Evolutionary conservation across 2,888 invertebrate genomes (phyloP).

Genomic region (Didymodactylos carnosus): DNA sequence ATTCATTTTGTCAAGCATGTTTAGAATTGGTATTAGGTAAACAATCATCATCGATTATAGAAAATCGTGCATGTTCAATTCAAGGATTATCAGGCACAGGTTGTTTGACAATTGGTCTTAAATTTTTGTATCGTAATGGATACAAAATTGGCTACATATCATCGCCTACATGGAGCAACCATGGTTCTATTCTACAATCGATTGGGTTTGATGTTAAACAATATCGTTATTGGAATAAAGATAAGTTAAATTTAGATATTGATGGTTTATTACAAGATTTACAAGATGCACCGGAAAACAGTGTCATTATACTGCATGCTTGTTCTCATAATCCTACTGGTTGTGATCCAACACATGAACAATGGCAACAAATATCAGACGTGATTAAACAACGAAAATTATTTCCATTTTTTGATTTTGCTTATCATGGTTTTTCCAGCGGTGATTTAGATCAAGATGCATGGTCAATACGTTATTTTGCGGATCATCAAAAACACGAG

Average conservation of each 20-base stretch:
- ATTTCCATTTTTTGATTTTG: constrained; percentile 78
- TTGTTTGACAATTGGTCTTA: constrained; percentile 65
- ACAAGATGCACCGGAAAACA: constrained; percentile 52
- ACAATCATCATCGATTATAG: constrained; percentile 49
- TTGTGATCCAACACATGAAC: constrained; percentile 72
- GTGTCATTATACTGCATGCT: constrained; percentile 74
- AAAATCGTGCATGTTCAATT: constrained; percentile 44
- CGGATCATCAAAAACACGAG: constrained; percentile 58
- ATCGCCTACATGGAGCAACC: constrained; percentile 90
- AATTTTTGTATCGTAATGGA: constrained; percentile 52
- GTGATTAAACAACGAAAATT: constrained; percentile 59
- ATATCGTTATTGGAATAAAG: constrained; percentile 80
- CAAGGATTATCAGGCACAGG: constrained; percentile 89
- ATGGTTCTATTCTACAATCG: constrained; percentile 61
- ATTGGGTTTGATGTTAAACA: constrained; percentile 61
- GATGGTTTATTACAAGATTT: constrained; percentile 58
- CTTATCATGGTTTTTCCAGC: constrained; percentile 71
- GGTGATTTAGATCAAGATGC: constrained; percentile 81
- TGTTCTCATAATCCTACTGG: constrained; percentile 98
- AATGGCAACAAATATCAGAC: constrained; percentile 72
- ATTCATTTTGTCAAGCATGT: constrained; percentile 55
- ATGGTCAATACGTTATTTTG: constrained; percentile 72
- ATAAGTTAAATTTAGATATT: constrained; percentile 50
- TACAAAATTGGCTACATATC: constrained; percentile 51
- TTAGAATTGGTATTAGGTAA: constrained; percentile 64